These are phyloP conservation scores for Channa argus DNA, from an alignment of 2,113 vertebrate species.

Conservation along the genomic window DNA sequence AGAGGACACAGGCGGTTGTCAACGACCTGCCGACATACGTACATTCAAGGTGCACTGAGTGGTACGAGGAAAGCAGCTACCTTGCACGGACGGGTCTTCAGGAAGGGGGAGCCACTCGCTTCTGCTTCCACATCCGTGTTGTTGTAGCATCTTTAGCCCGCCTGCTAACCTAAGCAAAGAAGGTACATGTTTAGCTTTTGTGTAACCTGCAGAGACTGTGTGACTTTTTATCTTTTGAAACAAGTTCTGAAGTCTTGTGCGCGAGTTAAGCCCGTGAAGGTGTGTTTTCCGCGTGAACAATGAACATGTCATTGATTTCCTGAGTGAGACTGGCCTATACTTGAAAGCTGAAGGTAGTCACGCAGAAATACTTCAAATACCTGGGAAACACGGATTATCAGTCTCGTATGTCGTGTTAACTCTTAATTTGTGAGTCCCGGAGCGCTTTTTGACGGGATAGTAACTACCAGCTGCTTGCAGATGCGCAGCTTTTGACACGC, in stretches of 20 bases:
- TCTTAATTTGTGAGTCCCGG: too few species aligned
- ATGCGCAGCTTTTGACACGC: slow-evolving; percentile 24
- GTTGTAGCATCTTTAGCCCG: slow-evolving; percentile 23
- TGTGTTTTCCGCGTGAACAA: not conserved
- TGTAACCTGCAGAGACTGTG: not conserved
- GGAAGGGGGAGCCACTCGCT: not conserved
- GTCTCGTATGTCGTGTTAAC: not conserved
- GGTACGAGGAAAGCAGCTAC: not conserved
- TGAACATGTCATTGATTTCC: not conserved
- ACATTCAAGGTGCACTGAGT: not conserved
- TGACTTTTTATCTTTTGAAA: not conserved
- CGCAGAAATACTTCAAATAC: not conserved
- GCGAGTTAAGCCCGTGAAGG: not conserved
- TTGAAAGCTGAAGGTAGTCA: not conserved
- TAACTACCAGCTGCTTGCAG: slow-evolving; percentile 3
- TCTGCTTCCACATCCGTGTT: not conserved
- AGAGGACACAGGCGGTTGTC: fast-evolving
- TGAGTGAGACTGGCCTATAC: not conserved
- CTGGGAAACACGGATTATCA: too few species aligned
- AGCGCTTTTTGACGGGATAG: too few species aligned
- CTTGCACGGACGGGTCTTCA: not conserved
- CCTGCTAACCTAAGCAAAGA: slow-evolving; percentile 34
- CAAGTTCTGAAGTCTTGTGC: not conserved
- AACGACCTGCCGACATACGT: not conserved
- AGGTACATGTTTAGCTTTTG: slow-evolving; percentile 21